These are phyloP conservation scores for Sclerurus mexicanus DNA, from an alignment of 2,113 vertebrate genomes.

Conservation along the genomic window DNA sequence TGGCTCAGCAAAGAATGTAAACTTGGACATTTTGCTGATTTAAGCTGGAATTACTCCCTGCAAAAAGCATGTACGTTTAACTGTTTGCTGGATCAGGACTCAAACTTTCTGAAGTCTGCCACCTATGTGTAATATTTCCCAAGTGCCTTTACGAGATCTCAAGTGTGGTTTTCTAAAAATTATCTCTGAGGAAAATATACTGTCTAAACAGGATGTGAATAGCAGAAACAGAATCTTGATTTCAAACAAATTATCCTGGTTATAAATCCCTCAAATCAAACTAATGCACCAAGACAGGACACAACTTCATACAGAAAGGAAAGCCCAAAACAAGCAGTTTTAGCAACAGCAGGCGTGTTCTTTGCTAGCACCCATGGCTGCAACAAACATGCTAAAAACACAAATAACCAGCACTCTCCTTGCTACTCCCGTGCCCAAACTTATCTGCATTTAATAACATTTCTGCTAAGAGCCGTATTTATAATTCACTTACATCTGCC, in stretches of 20 bases:
- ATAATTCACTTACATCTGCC: neutral
- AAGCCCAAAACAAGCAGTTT: neutral
- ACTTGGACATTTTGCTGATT: conserved; percentile 16
- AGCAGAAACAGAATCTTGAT: neutral
- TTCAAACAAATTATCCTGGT: neutral
- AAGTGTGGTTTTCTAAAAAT: neutral
- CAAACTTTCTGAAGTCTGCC: conserved; percentile 36
- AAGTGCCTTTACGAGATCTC: neutral
- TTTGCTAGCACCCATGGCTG: neutral
- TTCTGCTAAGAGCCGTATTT: neutral
- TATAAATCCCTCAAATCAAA: neutral
- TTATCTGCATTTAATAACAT: neutral
- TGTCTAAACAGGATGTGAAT: neutral
- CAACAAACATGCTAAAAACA: neutral
- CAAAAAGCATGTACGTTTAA: neutral
- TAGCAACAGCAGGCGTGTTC: no score
- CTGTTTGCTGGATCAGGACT: neutral
- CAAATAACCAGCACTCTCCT: neutral
- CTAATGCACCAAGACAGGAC: neutral
- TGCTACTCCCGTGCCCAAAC: neutral
- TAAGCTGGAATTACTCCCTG: neutral
- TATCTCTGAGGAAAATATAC: neutral
- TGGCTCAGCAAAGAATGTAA: conserved; percentile 12
- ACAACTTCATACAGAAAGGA: neutral
- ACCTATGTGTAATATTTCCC: neutral